A percentile compares a stretch with the other conserved stretches of the same genome.
These are phyloP conservation scores for Capitulum mitella DNA, from an alignment of 2,888 invertebrate species.

Conservation along the genomic window DNA sequence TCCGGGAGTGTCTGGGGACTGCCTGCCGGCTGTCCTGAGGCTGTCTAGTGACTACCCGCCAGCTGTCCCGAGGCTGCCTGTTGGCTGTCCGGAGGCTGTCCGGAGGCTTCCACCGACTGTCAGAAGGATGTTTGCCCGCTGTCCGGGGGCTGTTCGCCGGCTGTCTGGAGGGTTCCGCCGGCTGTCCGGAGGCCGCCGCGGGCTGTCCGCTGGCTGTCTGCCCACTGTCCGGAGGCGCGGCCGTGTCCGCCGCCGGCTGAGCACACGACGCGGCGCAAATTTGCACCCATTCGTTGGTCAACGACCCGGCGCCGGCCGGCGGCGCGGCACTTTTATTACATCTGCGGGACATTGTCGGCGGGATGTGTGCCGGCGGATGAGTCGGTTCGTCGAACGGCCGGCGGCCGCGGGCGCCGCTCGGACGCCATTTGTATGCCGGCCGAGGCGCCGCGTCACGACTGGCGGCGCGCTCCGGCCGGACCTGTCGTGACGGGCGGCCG, in stretches of 20 bases:
- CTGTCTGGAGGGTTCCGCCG: no score
- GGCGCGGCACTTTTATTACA: conserved; percentile 18
- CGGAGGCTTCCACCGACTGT: no score
- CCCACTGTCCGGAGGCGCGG: no score
- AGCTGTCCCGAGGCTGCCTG: no score
- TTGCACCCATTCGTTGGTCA: background rate
- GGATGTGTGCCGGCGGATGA: background rate
- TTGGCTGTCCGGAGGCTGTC: no score
- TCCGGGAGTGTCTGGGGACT: no score
- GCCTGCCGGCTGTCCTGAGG: no score
- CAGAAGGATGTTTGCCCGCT: no score
- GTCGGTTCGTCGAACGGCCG: background rate
- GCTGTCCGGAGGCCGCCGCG: no score
- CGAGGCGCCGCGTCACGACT: background rate
- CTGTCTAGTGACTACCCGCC: no score
- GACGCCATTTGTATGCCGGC: background rate
- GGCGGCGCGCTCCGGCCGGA: background rate
- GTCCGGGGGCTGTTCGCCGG: no score
- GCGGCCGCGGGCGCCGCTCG: conserved; percentile 9
- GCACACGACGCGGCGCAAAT: conserved; percentile 1
- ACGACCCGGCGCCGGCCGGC: conserved; percentile 9
- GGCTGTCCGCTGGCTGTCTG: no score
- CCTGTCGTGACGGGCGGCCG: background rate
- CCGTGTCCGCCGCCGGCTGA: background rate
- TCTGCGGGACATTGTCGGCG: conserved; percentile 7